phyloP scores from a whole-genome alignment of 2,113 vertebrate genomes.

The Odontophorus gujanensis region DNA sequence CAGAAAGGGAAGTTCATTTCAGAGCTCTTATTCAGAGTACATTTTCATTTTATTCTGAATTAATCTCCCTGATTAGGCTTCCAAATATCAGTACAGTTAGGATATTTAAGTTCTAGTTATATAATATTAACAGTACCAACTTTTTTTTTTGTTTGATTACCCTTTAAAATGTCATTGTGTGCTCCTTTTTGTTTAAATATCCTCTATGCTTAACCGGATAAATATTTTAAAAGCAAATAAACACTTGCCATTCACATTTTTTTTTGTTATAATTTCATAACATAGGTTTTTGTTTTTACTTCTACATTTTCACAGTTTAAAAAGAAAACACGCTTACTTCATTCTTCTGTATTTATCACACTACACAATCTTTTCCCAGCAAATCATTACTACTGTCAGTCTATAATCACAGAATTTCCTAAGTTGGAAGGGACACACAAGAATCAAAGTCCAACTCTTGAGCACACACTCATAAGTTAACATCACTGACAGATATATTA shows the following conservation, averaged over 20 bases:
- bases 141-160: neutral
- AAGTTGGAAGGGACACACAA: neutral
- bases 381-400: neutral
- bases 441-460: neutral
- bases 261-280: neutral
- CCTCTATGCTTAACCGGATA: neutral
- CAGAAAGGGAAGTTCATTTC: neutral
- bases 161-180: neutral
- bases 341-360: neutral
- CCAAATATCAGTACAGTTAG: neutral
- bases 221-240: neutral
- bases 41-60: neutral
- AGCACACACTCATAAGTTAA: neutral
- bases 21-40: neutral
- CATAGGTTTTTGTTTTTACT: neutral
- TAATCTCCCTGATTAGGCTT: neutral
- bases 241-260: neutral
- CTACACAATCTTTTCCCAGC: neutral
- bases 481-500: rapidly evolving
- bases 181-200: neutral
- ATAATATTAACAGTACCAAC: neutral
- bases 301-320: neutral
- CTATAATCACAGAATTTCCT: neutral
- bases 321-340: neutral
- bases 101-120: neutral